Evolutionary conservation across 64 coral and sea anemone genomes (phyloP).

Genomic region (Dendronephthya gigantea): DNA sequence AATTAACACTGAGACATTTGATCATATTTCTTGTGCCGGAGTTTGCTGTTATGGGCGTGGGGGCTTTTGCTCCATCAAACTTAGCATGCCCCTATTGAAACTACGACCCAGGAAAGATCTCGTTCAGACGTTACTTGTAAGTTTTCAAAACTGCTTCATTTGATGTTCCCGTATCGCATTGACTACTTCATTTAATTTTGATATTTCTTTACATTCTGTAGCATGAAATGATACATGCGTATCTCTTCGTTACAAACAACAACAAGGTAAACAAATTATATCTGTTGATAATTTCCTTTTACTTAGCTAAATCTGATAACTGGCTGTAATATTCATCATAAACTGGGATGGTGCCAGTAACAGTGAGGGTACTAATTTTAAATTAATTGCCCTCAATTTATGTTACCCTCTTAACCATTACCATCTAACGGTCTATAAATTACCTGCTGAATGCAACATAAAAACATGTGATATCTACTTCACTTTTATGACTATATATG

Average conservation of each 20-base stretch:
- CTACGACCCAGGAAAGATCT: conserved; percentile 85
- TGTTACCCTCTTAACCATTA: too few relatives aligned
- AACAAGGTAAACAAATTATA: conserved; percentile 92
- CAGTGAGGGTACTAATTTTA: too few relatives aligned
- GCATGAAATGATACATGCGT: conserved; percentile 99
- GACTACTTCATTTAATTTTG: neutral
- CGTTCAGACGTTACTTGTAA: conserved; percentile 76
- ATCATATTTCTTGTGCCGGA: conserved; percentile 50
- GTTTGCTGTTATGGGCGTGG: conserved; percentile 82
- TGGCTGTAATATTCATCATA: too few relatives aligned
- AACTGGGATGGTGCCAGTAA: too few relatives aligned
- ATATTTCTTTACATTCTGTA: conserved; percentile 28
- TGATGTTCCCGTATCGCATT: neutral
- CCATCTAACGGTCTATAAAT: too few relatives aligned
- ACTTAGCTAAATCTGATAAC: too few relatives aligned
- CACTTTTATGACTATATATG: too few relatives aligned
- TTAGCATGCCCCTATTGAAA: conserved; percentile 81
- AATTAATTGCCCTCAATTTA: too few relatives aligned
- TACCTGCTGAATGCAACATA: too few relatives aligned
- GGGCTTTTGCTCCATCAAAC: conserved; percentile 68
- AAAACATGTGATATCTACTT: too few relatives aligned
- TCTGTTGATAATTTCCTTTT: too few relatives aligned
- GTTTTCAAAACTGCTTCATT: neutral
- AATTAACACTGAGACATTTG: too few relatives aligned
- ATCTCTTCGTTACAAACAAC: conserved; percentile 92